A percentile compares a stretch with the other conserved stretches of the same genome.
phyloP scores from a whole-genome alignment of 2,888 invertebrate species.

The Endotricha flammealis region DNA sequence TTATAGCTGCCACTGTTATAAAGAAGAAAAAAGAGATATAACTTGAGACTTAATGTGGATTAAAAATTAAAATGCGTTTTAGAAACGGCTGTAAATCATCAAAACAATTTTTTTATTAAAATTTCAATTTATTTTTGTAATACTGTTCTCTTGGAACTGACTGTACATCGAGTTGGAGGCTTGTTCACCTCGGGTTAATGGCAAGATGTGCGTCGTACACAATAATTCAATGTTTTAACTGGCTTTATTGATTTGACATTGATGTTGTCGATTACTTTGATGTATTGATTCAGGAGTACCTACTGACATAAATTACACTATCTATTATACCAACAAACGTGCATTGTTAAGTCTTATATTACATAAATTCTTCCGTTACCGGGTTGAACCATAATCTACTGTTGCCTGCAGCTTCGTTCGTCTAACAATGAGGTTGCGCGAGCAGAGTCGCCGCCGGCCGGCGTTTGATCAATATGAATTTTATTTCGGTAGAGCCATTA shows the following conservation, averaged over 20 bases:
- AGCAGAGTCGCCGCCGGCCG: no score
- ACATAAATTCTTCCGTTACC: not conserved
- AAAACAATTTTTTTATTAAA: no score
- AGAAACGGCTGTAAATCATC: not conserved
- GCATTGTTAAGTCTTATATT: not conserved
- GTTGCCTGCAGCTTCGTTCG: no score
- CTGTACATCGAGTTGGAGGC: conserved; percentile 3
- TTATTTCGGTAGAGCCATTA: no score
- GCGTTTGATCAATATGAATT: no score
- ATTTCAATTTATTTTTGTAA: no score
- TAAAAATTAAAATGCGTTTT: no score
- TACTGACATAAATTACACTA: conserved; percentile 4
- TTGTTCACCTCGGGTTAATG: conserved; percentile 22
- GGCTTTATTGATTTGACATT: conserved; percentile 62
- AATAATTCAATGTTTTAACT: conserved; percentile 40
- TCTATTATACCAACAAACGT: conserved; percentile 4
- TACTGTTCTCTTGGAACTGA: not conserved
- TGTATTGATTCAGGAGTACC: conserved; percentile 31
- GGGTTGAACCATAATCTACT: not conserved
- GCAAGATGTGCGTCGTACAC: conserved; percentile 39
- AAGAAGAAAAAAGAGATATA: no score
- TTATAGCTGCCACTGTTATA: no score
- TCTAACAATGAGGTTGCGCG: no score
- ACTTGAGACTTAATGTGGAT: no score
- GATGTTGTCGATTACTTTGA: conserved; percentile 44